Base-by-base conservation (phyloP, 2,888 invertebrate genomes). In the Mechanitis messenoides region DNA sequence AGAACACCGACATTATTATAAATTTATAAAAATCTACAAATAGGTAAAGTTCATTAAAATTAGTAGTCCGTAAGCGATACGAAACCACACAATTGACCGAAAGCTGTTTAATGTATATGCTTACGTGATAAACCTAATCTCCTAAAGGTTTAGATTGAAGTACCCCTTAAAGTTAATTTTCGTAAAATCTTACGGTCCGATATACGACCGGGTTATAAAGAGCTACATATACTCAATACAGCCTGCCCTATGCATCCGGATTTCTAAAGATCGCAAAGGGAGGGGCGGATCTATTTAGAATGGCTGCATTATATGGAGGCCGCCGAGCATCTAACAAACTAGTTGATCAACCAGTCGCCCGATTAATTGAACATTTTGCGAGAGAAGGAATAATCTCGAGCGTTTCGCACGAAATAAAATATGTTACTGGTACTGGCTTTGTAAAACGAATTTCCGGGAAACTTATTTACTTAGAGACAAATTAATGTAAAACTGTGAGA, bases 131-230 rank as follows among this genome's bases (percentile, higher is more conserved):
- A 76, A 80, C 80, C 74, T 83, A 85, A 85, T 85, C 83, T 82
- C 72, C 77, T 74, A 80, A 85, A 84, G 84, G 84, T 80, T 84
- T 82, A 83, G 75, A 84, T 73, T 85, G 80, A 81, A 85, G 85
- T 83, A 76, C 76, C 79, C 80, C 83, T 83, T 83, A 82, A 80
- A 85, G 86, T 85, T 87, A 87, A 88, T 87, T 87, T 87, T 85
- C 84, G 80, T 87, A 85, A 87, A 86, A 85, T 85, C 87, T 84
- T 85, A 85, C 81, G 78, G 80, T 81, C 74, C 76, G 77, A 74
- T 77, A 75, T 78, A 71, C 68, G 63, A 61, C 83, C 74, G 72
- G 50, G 57, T 59, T 65, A 46, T 55, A 33, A 59, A 57, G 70
- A 60, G 63, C 68, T 67, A 56, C 64, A 65, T 64, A 64, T 67